Base-by-base conservation (phyloP, 1,140 invertebrate species). In the Trichoplusia ni region DNA sequence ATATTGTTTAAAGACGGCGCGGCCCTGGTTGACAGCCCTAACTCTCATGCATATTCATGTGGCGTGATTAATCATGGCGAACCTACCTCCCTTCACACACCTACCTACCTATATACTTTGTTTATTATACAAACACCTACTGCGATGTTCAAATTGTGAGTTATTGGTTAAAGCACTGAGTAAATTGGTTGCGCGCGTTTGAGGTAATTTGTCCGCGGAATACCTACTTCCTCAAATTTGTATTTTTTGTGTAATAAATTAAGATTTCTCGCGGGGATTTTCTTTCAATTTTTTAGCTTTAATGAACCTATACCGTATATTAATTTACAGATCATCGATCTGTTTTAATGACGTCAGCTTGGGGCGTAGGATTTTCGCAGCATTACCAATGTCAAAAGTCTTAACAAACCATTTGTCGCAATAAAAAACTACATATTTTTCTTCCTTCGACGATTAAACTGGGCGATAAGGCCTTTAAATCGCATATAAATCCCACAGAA, bases 21-120 rank as follows among this genome's bases (percentile, higher is more conserved):
- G 51, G 68, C 71, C 77, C 76, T n/a, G 54, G 21, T 47, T 86
- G 84, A 82, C 86, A 86, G 79, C 69, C 69, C 77, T 73, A 73
- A 79, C 69, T 38, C 79, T 78, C 76, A 83, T 90, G 79, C 83
- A 90, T 90, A 90, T 89, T 89, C 86, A 88, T 86, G 80, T 74
- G 42, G 71, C 68, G 79, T 84, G 84, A 89, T 89, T 89, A 88
- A 88, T 89, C 84, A 89, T 79, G 66, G 51, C 60, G 64, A 64
- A 73, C 71, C 67, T 70, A 67, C 62, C 54, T 72, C 61, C 42
- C 49, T 60, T 46, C 33, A 68, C 74, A 79, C 69, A 82, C 68
- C 68, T 69, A 71, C 70, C 11, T 25, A 38, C 21, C 21, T 42
- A 58, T 35, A 60, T 46, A 47, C 56, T 40, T 35, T 46, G 51